phyloP scores from a whole-genome alignment of 2,888 invertebrate genomes.

The Saturnia pavonia region DNA sequence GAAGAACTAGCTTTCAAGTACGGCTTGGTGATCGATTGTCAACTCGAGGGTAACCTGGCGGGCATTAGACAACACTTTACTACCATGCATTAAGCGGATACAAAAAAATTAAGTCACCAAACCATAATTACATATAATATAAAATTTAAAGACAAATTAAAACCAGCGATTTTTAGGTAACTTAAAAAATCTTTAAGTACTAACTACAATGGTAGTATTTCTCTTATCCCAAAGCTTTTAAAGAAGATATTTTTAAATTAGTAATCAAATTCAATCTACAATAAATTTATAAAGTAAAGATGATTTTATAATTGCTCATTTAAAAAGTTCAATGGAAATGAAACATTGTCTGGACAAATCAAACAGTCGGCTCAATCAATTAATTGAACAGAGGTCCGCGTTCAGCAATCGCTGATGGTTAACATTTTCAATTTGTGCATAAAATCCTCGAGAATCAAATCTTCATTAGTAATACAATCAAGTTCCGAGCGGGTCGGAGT shows the following conservation, averaged over 20 bases:
- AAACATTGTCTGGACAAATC: conserved; percentile 30
- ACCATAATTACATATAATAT: too few relatives aligned
- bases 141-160: too few relatives aligned
- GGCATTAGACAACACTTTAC: too few relatives aligned
- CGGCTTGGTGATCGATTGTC: too few relatives aligned
- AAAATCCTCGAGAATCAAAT: conserved; percentile 51
- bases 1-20: too few relatives aligned
- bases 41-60: too few relatives aligned
- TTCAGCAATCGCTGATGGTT: conserved; percentile 41
- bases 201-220: not conserved
- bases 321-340: conserved; percentile 31
- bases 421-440: conserved; percentile 63
- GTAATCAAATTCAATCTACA: conserved; percentile 1
- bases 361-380: conserved; percentile 47
- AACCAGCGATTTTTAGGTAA: too few relatives aligned
- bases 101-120: too few relatives aligned
- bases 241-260: not conserved
- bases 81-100: too few relatives aligned
- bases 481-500: conserved; percentile 46
- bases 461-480: conserved; percentile 70
- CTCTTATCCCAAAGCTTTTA: not conserved
- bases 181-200: too few relatives aligned
- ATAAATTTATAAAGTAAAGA: not conserved
- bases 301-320: conserved; percentile 18
- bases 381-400: conserved; percentile 38